phyloP scores from a whole-genome alignment of 2,113 vertebrate species.

The Felis chaus region DNA sequence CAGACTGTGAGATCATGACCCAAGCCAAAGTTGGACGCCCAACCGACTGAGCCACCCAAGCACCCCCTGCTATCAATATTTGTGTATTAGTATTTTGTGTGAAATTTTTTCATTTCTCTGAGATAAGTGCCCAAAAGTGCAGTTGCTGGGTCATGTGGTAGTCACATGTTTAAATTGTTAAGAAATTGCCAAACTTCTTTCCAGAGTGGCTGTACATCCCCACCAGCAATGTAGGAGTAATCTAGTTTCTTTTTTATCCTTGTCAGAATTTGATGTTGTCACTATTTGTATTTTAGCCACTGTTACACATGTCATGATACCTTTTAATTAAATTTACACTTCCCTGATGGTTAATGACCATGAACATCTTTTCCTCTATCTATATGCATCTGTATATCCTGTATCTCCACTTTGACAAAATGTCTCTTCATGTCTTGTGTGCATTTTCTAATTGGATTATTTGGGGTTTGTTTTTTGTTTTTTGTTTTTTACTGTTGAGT shows the following conservation, averaged over 20 bases:
- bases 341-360: background rate
- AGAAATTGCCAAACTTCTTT: background rate
- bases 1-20: too few species aligned
- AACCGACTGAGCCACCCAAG: too few species aligned
- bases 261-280: background rate
- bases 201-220: background rate
- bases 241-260: background rate
- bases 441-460: background rate
- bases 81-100: background rate
- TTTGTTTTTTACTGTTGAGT: background rate
- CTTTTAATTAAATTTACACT: background rate
- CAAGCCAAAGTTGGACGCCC: too few species aligned
- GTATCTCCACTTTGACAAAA: background rate
- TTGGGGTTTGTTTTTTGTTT: background rate
- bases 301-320: background rate
- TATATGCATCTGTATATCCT: background rate
- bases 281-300: background rate
- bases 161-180: background rate
- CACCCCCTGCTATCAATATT: background rate
- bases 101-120: background rate
- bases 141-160: background rate
- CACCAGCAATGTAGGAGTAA: background rate
- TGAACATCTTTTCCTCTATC: background rate
- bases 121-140: background rate
- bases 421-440: background rate